These are phyloP conservation scores for Pangasianodon hypophthalmus DNA, from an alignment of 2,113 vertebrate species.

Conservation along the genomic window DNA sequence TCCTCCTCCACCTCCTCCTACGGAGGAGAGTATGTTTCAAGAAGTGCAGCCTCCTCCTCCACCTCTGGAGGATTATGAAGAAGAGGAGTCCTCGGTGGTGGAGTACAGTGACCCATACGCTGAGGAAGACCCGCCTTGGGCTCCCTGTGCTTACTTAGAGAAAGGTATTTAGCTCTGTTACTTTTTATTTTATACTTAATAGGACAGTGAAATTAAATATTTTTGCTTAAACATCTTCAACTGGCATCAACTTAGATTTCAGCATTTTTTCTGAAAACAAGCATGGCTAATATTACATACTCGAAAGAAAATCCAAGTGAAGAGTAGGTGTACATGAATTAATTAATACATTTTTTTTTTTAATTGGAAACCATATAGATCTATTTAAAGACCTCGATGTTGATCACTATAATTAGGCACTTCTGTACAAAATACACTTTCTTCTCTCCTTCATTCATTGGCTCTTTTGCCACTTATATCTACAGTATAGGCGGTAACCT, in stretches of 20 bases:
- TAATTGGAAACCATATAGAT: background rate
- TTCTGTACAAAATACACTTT: background rate
- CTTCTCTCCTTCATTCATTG: background rate
- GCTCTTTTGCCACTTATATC: background rate
- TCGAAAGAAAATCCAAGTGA: background rate
- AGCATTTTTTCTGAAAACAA: background rate
- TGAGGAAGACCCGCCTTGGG: conserved; percentile 94
- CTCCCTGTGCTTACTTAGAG: conserved; percentile 86
- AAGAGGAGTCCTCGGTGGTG: conserved; percentile 88
- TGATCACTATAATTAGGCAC: background rate
- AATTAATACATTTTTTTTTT: background rate
- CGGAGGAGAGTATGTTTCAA: conserved; percentile 79
- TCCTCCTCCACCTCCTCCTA: conserved; percentile 78
- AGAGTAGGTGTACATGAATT: background rate
- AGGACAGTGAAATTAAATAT: background rate
- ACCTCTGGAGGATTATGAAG: conserved; percentile 87
- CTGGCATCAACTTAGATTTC: background rate
- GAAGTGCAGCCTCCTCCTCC: conserved; percentile 78
- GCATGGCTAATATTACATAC: background rate
- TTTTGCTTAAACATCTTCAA: background rate
- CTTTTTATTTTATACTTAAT: background rate
- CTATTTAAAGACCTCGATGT: background rate
- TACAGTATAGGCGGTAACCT: background rate
- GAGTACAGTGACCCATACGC: conserved; percentile 95
- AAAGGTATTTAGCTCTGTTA: conserved; percentile 78